Conservation (phyloP, 2,888 invertebrate species). For the Aricia artaxerxes region DNA sequence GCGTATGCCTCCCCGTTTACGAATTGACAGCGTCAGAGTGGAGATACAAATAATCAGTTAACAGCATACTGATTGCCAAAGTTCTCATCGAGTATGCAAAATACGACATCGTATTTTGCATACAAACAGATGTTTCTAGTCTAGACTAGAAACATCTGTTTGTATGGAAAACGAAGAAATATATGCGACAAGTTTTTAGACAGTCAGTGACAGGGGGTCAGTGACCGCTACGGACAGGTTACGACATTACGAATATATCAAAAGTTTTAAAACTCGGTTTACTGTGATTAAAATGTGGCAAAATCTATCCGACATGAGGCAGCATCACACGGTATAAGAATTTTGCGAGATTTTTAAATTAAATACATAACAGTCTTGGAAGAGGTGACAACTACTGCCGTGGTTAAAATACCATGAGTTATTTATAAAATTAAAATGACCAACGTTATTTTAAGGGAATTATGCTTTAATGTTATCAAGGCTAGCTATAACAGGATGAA, state of each 20-base stretch:
- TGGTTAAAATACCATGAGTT: background rate
- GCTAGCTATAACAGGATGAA: background rate
- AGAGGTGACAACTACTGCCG: background rate
- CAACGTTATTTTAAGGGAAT: conserved; percentile 1
- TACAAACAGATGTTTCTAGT: too few relatives aligned
- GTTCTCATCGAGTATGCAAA: too few relatives aligned
- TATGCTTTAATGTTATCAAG: conserved; percentile 10
- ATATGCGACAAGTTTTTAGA: too few relatives aligned
- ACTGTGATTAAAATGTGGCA: conserved; percentile 10
- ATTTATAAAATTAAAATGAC: conserved; percentile 2
- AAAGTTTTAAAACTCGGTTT: background rate
- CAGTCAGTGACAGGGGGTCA: too few relatives aligned
- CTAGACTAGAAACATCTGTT: too few relatives aligned
- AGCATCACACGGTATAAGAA: background rate
- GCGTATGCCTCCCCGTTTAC: too few relatives aligned
- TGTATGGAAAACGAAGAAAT: too few relatives aligned
- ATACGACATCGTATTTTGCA: too few relatives aligned
- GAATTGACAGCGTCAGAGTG: too few relatives aligned
- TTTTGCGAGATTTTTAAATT: background rate
- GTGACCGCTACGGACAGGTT: too few relatives aligned
- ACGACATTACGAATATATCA: background rate
- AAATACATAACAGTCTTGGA: background rate
- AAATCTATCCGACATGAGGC: background rate
- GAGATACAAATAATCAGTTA: too few relatives aligned
- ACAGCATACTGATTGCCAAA: too few relatives aligned